These are phyloP conservation scores for Agrypnus murinus DNA, from an alignment of 2,888 invertebrate species.

Conservation along the genomic window DNA sequence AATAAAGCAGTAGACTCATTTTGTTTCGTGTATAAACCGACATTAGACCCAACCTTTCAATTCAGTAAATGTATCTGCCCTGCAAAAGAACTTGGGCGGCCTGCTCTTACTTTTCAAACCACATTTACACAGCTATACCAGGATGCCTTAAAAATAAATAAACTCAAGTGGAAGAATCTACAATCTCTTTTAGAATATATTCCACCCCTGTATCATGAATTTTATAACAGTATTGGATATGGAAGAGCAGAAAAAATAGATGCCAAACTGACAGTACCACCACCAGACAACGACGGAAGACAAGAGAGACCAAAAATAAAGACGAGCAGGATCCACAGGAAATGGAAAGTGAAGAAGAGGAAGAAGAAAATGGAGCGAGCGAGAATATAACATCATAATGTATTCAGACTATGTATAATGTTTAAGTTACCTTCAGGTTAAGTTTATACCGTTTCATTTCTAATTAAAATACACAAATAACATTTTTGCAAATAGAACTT, in stretches of 20 bases:
- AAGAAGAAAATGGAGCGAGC: background rate
- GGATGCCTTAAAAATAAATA: no score
- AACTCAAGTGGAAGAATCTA: constrained; percentile 9
- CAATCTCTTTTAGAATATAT: background rate
- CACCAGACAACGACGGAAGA: no score
- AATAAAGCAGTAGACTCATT: background rate
- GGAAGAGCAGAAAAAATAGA: background rate
- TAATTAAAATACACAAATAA: no score
- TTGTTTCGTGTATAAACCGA: background rate
- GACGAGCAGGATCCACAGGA: background rate
- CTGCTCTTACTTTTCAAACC: background rate
- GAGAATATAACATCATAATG: background rate
- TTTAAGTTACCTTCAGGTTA: no score
- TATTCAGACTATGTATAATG: constrained; percentile 5
- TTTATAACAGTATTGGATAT: background rate
- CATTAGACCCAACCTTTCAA: background rate
- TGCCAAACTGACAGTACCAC: no score
- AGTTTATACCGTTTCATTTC: no score
- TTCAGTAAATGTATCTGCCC: background rate
- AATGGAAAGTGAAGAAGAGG: background rate
- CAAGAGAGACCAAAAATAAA: no score
- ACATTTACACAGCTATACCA: background rate
- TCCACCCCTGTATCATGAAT: background rate
- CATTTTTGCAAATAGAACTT: no score
- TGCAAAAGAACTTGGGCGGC: background rate